Conservation (phyloP, 2,113 vertebrate genomes). For the Coregonus clupeaformis region DNA sequence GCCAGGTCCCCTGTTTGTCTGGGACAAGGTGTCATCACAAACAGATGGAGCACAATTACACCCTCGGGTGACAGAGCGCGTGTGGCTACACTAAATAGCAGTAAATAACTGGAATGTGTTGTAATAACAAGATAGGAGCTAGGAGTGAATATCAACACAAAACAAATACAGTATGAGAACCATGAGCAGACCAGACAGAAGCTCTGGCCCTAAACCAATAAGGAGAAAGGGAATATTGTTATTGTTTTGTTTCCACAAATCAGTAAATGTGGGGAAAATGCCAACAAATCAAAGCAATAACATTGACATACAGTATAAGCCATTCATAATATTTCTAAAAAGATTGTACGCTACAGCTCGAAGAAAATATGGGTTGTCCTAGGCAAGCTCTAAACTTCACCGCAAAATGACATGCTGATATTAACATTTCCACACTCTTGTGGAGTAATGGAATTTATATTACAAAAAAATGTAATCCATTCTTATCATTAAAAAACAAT, state of each 20-base stretch:
- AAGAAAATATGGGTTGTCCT: no score
- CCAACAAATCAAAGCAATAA: no score
- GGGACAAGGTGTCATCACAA: slow-evolving; percentile 32
- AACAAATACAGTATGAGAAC: not conserved
- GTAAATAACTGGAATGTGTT: slow-evolving; percentile 28
- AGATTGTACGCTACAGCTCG: not conserved
- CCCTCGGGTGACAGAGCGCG: slow-evolving; percentile 20
- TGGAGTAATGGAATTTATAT: no score
- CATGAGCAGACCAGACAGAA: not conserved
- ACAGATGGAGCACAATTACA: slow-evolving; percentile 50
- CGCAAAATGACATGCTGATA: no score
- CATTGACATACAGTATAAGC: no score
- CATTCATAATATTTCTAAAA: not conserved
- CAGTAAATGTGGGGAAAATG: no score
- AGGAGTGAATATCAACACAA: slow-evolving; percentile 14
- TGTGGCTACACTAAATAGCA: slow-evolving; percentile 33
- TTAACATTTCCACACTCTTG: no score
- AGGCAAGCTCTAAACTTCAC: no score
- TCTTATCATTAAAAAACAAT: no score
- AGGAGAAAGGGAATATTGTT: no score
- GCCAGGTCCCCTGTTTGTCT: slow-evolving; percentile 29
- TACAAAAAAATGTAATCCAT: no score
- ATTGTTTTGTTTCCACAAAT: no score
- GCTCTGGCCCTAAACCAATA: not conserved
- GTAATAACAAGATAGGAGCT: slow-evolving; percentile 8